Evolutionary conservation across 2,797 vertebrate species (phyloP).

Genomic region (Pangasius mekongensis): DNA sequence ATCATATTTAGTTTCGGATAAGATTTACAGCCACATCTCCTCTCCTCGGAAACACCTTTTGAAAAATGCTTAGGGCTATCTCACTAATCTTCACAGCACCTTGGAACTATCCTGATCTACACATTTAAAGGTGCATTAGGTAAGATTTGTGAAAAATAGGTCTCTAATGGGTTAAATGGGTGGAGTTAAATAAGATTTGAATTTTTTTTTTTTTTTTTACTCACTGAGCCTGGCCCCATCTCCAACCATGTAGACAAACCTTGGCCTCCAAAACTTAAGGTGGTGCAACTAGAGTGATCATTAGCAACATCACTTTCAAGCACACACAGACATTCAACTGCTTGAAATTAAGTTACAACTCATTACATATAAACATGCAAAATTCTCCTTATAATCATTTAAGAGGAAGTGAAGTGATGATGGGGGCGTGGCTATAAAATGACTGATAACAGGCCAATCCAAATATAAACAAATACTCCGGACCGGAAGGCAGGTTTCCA

Average conservation of each 20-base stretch:
- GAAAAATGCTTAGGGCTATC: no score
- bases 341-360: background rate
- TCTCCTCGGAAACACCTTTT: no score
- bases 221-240: no score
- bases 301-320: background rate
- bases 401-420: background rate
- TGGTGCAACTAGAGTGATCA: background rate
- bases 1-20: no score
- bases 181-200: no score
- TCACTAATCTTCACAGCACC: no score
- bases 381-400: background rate
- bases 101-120: no score
- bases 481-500: background rate
- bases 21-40: no score
- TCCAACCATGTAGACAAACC: background rate
- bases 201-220: no score
- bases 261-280: background rate
- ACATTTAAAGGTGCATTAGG: no score
- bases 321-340: background rate
- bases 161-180: no score
- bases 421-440: background rate
- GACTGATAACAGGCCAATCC: background rate
- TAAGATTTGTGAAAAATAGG: no score
- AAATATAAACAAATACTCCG: background rate
- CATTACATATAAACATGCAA: background rate